Evolutionary conservation across 2,797 vertebrate species (phyloP).

Genomic region (Leontocebus nigricollis): DNA sequence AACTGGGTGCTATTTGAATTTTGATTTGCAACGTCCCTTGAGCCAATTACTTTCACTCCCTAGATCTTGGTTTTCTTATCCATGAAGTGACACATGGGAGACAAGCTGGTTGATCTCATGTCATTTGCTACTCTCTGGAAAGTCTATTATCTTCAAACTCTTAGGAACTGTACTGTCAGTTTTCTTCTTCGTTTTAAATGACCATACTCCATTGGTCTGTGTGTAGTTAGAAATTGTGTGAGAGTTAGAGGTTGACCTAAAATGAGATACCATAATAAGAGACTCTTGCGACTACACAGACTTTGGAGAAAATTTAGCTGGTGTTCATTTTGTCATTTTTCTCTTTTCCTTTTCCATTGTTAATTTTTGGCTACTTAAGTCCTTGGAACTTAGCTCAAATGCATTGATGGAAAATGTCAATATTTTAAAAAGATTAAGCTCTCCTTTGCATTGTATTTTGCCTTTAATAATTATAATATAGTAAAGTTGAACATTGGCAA

Average conservation of each 20-base stretch:
- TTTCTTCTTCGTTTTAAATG: not conserved
- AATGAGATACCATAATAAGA: not conserved
- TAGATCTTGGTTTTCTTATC: not conserved
- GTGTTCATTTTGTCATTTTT: not conserved
- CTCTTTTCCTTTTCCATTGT: not conserved
- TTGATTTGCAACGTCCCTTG: not conserved
- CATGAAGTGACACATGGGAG: not conserved
- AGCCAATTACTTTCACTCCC: not conserved
- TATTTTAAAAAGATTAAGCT: not conserved
- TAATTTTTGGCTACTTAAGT: not conserved
- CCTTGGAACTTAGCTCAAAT: not conserved
- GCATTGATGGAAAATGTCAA: not conserved
- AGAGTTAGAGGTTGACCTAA: not conserved
- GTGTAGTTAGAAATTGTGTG: not conserved
- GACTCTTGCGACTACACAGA: not conserved
- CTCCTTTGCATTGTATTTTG: not conserved
- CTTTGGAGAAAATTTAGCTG: not conserved
- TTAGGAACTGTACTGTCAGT: not conserved
- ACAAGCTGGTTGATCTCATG: not conserved
- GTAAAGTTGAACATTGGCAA: not conserved
- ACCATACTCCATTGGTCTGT: accelerated
- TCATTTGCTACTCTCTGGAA: not conserved
- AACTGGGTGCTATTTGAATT: not conserved
- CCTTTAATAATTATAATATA: not conserved
- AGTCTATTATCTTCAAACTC: not conserved